Conservation (phyloP, 2,797 vertebrate genomes). For the Muraenolepis orangiensis region DNA sequence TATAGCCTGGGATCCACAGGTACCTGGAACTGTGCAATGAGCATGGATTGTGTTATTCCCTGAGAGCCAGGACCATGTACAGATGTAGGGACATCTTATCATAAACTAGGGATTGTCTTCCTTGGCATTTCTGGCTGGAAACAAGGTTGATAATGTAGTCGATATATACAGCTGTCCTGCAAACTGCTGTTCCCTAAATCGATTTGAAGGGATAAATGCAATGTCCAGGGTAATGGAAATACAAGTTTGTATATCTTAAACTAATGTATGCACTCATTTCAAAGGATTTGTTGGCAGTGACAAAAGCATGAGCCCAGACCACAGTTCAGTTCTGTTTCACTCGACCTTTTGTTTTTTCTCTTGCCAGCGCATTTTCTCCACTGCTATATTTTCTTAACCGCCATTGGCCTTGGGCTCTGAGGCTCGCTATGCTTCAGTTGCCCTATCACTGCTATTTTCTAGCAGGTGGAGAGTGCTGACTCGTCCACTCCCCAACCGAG, state of each 20-base stretch:
- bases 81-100: background rate
- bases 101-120: background rate
- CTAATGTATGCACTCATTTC: background rate
- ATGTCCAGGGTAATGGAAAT: background rate
- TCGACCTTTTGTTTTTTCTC: background rate
- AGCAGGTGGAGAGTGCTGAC: background rate
- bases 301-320: background rate
- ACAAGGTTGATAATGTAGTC: background rate
- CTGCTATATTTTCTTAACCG: background rate
- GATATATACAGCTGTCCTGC: background rate
- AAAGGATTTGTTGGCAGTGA: background rate
- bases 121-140: constrained; percentile 1
- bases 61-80: background rate
- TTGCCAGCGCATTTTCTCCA: background rate
- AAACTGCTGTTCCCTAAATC: background rate
- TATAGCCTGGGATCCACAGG: background rate
- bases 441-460: background rate
- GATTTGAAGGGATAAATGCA: background rate
- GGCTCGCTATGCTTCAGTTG: background rate
- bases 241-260: background rate
- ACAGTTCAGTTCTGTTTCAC: background rate
- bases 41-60: background rate
- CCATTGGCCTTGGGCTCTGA: background rate
- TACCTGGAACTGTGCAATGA: background rate
- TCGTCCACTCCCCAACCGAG: background rate